phyloP scores from a whole-genome alignment of 2,113 vertebrate species.

The Plecotus auritus region DNA sequence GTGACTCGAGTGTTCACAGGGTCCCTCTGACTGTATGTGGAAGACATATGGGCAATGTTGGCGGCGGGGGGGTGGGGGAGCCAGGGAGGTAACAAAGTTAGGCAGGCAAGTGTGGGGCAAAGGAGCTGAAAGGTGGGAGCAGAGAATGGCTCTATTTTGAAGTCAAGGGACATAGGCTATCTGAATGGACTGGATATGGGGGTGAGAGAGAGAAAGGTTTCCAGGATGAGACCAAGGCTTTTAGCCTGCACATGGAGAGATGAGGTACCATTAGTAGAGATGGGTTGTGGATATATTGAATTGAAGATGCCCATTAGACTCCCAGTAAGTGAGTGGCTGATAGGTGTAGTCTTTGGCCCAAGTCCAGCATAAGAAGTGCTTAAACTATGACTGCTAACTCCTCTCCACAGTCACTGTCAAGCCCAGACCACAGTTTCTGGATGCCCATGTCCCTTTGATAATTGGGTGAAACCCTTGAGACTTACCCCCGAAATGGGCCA shows the following conservation, averaged over 20 bases:
- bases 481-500: not conserved
- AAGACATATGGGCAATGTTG: fast-evolving
- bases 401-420: not conserved
- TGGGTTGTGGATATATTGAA: not conserved
- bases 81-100: not conserved
- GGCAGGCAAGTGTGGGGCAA: not conserved
- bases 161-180: not conserved
- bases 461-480: not conserved
- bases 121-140: not conserved
- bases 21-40: not conserved
- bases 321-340: not conserved
- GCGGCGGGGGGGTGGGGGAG: not conserved
- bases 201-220: not conserved
- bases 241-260: not conserved
- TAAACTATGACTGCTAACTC: not conserved
- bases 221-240: not conserved
- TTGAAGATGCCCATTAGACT: not conserved
- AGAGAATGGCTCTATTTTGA: not conserved
- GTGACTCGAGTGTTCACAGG: not conserved
- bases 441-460: not conserved
- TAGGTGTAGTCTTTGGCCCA: not conserved
- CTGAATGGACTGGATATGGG: not conserved
- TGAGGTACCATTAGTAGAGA: not conserved
- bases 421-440: not conserved
- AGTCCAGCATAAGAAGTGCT: not conserved